Conservation (phyloP, 2,888 invertebrate genomes). For the Drosophila hawaiiensis region DNA sequence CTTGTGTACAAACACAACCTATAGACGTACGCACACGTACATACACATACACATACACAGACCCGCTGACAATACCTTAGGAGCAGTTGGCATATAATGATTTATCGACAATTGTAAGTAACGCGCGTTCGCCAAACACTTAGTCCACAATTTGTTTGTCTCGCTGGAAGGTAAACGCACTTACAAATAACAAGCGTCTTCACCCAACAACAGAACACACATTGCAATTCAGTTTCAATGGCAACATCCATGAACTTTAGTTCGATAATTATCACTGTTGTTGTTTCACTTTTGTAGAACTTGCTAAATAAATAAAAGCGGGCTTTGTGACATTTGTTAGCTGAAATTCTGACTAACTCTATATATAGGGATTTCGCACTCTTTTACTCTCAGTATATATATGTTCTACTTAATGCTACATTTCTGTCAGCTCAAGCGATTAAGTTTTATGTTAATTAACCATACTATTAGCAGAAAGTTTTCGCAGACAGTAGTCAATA, state of each 20-base stretch:
- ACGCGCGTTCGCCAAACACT: slow-evolving; percentile 47
- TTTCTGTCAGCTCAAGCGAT: background rate
- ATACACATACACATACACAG: slow-evolving; percentile 15
- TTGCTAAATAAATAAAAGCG: background rate
- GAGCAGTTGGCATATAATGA: slow-evolving; percentile 69
- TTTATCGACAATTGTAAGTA: slow-evolving; percentile 69
- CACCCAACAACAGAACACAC: slow-evolving; percentile 17
- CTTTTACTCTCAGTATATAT: background rate
- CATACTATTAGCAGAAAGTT: background rate
- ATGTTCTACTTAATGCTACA: background rate
- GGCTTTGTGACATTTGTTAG: background rate
- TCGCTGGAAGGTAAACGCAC: slow-evolving; percentile 52
- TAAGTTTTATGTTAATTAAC: background rate
- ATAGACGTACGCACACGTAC: slow-evolving; percentile 22
- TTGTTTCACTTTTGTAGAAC: background rate
- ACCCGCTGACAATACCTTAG: slow-evolving; percentile 9
- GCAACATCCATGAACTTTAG: background rate
- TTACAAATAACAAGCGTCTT: slow-evolving; percentile 35
- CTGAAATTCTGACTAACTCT: background rate
- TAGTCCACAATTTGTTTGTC: slow-evolving; percentile 62
- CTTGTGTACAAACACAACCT: slow-evolving; percentile 42
- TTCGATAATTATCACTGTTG: slow-evolving; percentile 8
- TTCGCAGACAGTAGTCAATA: background rate
- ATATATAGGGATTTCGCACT: background rate
- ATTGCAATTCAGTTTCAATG: slow-evolving; percentile 19